Evolutionary conservation across 2,113 vertebrate genomes (phyloP).

Genomic region (Caloenas nicobarica): DNA sequence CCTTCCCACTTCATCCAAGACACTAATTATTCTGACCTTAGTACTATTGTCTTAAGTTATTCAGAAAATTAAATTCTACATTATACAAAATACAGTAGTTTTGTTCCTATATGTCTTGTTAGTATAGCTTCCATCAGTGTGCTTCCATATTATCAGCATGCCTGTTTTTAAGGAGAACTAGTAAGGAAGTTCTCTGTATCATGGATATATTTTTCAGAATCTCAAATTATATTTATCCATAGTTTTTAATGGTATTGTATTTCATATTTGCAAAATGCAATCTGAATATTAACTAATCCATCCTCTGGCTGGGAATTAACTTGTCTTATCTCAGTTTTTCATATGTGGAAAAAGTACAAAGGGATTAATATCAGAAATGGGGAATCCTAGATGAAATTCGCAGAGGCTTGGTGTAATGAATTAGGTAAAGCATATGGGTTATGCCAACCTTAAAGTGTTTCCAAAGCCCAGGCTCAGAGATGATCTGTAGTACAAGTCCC

Average conservation of each 20-base stretch:
- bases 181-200: background rate
- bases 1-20: background rate
- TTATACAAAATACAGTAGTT: background rate
- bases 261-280: background rate
- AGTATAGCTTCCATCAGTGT: background rate
- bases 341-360: background rate
- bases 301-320: conserved; percentile 27
- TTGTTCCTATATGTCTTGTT: background rate
- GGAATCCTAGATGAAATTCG: background rate
- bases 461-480: background rate
- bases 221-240: background rate
- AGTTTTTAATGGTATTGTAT: background rate
- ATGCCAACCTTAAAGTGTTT: background rate
- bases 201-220: background rate
- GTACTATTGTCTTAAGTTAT: background rate
- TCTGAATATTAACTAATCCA: conserved; percentile 17
- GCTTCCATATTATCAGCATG: background rate
- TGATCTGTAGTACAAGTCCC: background rate
- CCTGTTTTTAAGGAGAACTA: background rate
- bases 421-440: background rate
- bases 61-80: background rate
- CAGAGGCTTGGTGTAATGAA: background rate
- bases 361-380: background rate
- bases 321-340: conserved; percentile 22
- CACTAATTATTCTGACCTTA: background rate